phyloP scores from a whole-genome alignment of 2,888 invertebrate genomes.

The Emmelina monodactyla region DNA sequence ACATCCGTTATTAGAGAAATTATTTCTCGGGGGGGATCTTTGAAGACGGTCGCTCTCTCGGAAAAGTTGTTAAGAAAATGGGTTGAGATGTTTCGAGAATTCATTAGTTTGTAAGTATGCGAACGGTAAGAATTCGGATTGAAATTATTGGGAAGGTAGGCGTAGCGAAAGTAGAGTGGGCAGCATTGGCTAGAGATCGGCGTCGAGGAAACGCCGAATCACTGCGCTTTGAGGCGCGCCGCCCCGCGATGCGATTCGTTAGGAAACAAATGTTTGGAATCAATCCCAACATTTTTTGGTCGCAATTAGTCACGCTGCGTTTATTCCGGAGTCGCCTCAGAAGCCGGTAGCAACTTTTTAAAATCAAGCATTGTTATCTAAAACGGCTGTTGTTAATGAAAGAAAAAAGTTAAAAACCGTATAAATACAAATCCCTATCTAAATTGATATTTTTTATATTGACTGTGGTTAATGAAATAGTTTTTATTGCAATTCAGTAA shows the following conservation, averaged over 20 bases:
- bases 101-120: slow-evolving; percentile 65
- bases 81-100: slow-evolving; percentile 63
- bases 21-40: slow-evolving; percentile 62
- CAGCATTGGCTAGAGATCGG: too few species aligned
- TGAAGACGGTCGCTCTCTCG: slow-evolving; percentile 64
- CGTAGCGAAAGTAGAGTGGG: slow-evolving; percentile 63
- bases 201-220: too few species aligned
- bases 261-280: slow-evolving; percentile 65
- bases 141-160: slow-evolving; percentile 65
- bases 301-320: slow-evolving; percentile 56
- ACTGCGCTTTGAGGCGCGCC: slow-evolving; percentile 54
- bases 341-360: slow-evolving; percentile 33
- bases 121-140: slow-evolving; percentile 58
- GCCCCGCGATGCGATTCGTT: slow-evolving; percentile 64
- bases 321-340: slow-evolving; percentile 42
- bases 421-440: too few species aligned
- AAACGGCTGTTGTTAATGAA: slow-evolving; percentile 49
- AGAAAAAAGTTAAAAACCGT: too few species aligned
- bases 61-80: slow-evolving; percentile 67
- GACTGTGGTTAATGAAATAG: too few species aligned
- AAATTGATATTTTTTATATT: too few species aligned
- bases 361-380: slow-evolving; percentile 25
- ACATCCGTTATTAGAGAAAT: slow-evolving; percentile 64
- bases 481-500: too few species aligned
- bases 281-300: slow-evolving; percentile 54